A percentile compares a stretch with the other conserved stretches of the same genome.
These are phyloP conservation scores for Embidobia sp. DNA, from an alignment of 2,888 invertebrate genomes.

Conservation along the genomic window DNA sequence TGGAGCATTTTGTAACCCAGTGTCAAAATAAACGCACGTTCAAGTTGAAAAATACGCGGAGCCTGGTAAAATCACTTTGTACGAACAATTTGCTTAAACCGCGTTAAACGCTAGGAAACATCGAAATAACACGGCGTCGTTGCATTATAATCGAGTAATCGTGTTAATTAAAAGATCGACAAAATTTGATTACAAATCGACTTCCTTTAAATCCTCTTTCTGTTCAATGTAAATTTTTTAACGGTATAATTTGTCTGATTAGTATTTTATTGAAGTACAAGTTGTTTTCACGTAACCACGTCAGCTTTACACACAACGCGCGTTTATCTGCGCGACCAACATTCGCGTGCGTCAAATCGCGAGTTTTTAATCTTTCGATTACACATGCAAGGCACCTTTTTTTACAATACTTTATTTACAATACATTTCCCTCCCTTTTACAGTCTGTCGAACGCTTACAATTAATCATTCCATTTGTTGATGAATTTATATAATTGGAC, in stretches of 20 bases:
- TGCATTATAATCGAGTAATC: too few species aligned
- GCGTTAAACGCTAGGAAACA: too few species aligned
- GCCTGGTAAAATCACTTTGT: too few species aligned
- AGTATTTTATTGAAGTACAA: conserved; percentile 50
- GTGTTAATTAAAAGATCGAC: too few species aligned
- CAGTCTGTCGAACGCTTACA: conserved; percentile 11
- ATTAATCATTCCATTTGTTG: conserved; percentile 36
- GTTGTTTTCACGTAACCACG: conserved; percentile 57
- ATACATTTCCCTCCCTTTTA: conserved; percentile 13
- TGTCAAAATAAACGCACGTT: too few species aligned
- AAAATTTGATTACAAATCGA: too few species aligned
- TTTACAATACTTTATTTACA: conserved; percentile 37
- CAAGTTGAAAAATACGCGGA: too few species aligned
- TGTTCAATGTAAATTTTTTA: too few species aligned
- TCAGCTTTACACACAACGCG: conserved; percentile 40
- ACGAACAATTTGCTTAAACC: too few species aligned
- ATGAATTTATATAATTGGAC: conserved; percentile 4
- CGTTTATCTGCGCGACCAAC: conserved; percentile 40
- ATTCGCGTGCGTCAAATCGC: conserved; percentile 58
- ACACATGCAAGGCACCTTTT: conserved; percentile 43
- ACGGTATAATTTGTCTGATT: conserved; percentile 52
- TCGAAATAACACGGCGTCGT: too few species aligned
- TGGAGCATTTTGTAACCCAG: too few species aligned
- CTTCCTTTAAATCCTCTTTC: too few species aligned
- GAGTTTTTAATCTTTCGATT: conserved; percentile 56